Evolutionary conservation across 1,140 invertebrate species (phyloP).

Genomic region (Magallana ariakensis): DNA sequence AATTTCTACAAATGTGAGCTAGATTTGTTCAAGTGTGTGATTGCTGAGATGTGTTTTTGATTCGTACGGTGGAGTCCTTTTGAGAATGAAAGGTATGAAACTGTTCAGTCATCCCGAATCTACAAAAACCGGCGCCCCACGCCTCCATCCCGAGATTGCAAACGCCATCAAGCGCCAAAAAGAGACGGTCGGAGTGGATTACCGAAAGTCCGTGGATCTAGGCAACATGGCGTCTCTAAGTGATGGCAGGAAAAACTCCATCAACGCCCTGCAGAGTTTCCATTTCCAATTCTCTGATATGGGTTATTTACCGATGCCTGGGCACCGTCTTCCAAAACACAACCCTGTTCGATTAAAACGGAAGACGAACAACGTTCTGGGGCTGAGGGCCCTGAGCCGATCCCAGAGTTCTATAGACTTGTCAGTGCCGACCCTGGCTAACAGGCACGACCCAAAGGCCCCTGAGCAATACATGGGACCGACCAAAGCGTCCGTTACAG

Average conservation of each 20-base stretch:
- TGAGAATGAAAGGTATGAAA: constrained; percentile 19
- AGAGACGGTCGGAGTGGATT: constrained; percentile 38
- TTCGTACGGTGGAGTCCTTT: background rate
- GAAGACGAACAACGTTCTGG: background rate
- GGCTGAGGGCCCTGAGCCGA: background rate
- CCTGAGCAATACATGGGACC: background rate
- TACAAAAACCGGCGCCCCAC: background rate
- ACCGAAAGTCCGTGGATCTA: constrained; percentile 21
- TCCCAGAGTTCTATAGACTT: constrained; percentile 29
- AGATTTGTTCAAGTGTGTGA: constrained; percentile 3
- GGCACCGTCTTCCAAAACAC: constrained; percentile 28
- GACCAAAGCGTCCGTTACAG: constrained; percentile 35
- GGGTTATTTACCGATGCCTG: constrained; percentile 13
- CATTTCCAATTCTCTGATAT: constrained; percentile 41
- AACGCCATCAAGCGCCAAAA: constrained; percentile 43
- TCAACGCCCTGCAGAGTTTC: constrained; percentile 33
- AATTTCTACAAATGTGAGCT: background rate
- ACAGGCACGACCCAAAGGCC: background rate
- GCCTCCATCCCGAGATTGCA: constrained; percentile 40
- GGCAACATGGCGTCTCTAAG: background rate
- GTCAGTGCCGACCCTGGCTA: background rate
- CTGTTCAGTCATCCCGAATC: constrained; percentile 1
- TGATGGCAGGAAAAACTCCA: background rate
- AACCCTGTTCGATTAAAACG: constrained; percentile 20
- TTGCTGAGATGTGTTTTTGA: background rate